Evolutionary conservation across 2,113 vertebrate genomes (phyloP), one percentile per base, ranked within the genome.

Genomic region (Lepidothrix coronata): DNA sequence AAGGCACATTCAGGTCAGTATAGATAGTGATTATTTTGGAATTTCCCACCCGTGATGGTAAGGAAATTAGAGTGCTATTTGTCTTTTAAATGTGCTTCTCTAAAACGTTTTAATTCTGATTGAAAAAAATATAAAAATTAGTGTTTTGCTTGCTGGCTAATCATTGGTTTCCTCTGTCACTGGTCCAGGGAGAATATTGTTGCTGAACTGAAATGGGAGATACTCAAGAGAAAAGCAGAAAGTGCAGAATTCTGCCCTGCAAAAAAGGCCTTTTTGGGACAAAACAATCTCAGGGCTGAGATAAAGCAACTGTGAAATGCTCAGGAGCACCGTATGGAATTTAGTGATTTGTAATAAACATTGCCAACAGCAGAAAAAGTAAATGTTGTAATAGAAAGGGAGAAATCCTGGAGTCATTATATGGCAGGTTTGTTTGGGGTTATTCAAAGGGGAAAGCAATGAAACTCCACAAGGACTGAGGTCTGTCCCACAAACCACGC

Each of bases 361-460:
- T 54, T 4, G 25, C 58, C 51, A 35, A 44, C 21, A n/a, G 37
- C 44, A 43, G 9, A 33, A 71, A 49, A 65, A 28, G 13, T 6
- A 3, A 58, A 19, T 13, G 4, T 35, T 91, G 73, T 41, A 78
- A 18, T 9, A 16, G 30, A 37, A 58, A 31, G 21, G 51, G 24
- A 39, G 15, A 85, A 77, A 52, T 11, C 14, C 44, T 11, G 21
- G 41, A 30, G 65, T 41, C 5, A 2, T 6, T 10, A 12, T 8
- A 6, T 0, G 6, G 23, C 8, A 30, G 15, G 65, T 33, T 61
- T 0, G 8, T 46, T 51, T 22, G 8, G 33, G 3, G 8, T 18
- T 49, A 41, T 81, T 25, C 18, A 8, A 79, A 48, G 31, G 15
- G 14, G 13, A 82, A 82, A 11, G 54, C 4, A 16, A 76, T 8